Evolutionary conservation across 2,888 invertebrate genomes (phyloP), one percentile per base, ranked within the genome.

Genomic region (Anticlea derivata): DNA sequence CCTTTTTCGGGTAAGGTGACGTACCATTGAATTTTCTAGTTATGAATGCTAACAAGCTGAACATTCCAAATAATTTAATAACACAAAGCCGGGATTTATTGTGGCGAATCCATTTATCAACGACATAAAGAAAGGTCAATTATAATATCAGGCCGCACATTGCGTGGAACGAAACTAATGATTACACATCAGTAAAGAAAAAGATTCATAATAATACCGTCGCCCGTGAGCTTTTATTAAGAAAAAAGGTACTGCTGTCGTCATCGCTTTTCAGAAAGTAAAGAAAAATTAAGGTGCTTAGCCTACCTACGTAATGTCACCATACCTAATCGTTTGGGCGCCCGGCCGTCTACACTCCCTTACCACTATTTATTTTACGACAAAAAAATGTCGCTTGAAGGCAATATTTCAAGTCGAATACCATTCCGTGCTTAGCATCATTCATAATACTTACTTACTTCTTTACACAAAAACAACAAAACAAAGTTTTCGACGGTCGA

Each of bases 391-490:
- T 49, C 53, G 44, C 35, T 39, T 27, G 39, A 45, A 35, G 13
- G 51, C 44, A 31, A 60, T 58, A 50, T 54, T 52, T 60, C 49
- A 55, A 47, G 40, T 31, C 40, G 50, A 38, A 46, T 56, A 60
- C 45, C 58, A 55, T 37, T 55, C 35, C 48, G 51, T 64, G 59
- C 40, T 43, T 41, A 35, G 58, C 57, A 60, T 62, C 57, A 60
- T 62, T 58, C 55, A 39, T 49, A 54, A 65, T 58, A 49, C 17
- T 3, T 17, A 17, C 2, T 2, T 17, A 17, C 17, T 54, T 44
- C 49, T 58, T 46, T 20, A 47, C 10, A 26, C 7, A 17, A 66
- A 66, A 66, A 63, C 62, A 55, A 69, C 66, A 67, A 68, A 68
- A 67, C 47, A 57, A 61, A 68, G 58, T 68, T 66, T 47, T 13